Conservation (phyloP, 2,113 vertebrate species). For the Choloepus hoffmanni region DNA sequence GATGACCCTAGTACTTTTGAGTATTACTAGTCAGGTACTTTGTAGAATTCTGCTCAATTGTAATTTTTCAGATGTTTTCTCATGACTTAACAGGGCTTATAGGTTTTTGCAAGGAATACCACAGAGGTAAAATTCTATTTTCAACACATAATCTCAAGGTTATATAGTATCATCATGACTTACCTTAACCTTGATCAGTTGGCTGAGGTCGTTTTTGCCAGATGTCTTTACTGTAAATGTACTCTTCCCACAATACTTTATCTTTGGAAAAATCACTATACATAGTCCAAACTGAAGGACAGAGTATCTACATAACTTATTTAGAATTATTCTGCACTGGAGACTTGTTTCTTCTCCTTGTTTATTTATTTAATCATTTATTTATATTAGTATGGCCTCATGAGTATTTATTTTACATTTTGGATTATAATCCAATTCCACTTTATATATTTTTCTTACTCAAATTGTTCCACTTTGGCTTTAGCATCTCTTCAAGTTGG, state of each 20-base stretch:
- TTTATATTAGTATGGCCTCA: background rate
- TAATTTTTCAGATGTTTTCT: background rate
- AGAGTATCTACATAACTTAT: background rate
- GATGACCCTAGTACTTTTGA: background rate
- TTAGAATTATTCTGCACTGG: background rate
- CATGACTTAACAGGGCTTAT: background rate
- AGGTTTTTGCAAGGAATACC: background rate
- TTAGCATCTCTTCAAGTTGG: background rate
- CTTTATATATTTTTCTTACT: background rate
- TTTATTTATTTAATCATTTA: background rate
- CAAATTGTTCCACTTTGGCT: background rate
- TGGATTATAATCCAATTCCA: background rate
- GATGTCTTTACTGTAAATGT: background rate
- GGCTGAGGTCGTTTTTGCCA: background rate
- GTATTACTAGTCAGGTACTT: background rate
- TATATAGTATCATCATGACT: background rate
- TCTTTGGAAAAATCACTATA: background rate
- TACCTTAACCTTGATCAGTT: background rate
- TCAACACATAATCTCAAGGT: background rate
- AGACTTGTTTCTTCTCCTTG: background rate
- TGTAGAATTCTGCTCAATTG: background rate
- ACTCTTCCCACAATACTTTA: background rate
- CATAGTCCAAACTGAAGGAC: background rate
- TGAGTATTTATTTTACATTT: background rate
- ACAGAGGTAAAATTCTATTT: background rate